Evolutionary conservation across 2,888 invertebrate species (phyloP).

Genomic region (Agrilus cyanescens): DNA sequence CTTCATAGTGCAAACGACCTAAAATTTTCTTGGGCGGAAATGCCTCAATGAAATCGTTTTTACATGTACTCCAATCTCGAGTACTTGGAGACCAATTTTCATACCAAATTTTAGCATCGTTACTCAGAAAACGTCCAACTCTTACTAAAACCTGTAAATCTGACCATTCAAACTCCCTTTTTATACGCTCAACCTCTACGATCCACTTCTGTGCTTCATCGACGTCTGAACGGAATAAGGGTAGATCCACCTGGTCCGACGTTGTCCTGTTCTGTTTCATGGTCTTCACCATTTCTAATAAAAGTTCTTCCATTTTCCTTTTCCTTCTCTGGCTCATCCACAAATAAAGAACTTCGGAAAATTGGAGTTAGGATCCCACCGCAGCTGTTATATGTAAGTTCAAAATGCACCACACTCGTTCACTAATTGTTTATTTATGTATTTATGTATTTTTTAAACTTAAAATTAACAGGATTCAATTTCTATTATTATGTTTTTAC

Average conservation of each 20-base stretch:
- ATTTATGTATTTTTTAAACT: too few species aligned
- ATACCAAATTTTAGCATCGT: conserved; percentile 4
- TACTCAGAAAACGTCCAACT: conserved; percentile 4
- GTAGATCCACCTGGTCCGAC: conserved; percentile 2
- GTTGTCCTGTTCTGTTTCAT: neutral
- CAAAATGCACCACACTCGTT: too few species aligned
- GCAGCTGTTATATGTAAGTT: too few species aligned
- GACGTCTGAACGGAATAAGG: neutral
- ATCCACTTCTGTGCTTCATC: conserved; percentile 1
- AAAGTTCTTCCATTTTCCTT: conserved; percentile 1
- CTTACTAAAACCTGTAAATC: conserved; percentile 3
- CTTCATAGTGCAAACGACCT: conserved; percentile 14
- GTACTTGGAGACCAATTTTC: conserved; percentile 12
- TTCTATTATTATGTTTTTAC: too few species aligned
- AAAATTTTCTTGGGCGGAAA: conserved; percentile 16
- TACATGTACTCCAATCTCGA: conserved; percentile 14
- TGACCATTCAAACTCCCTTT: conserved; percentile 4
- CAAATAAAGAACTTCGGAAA: too few species aligned
- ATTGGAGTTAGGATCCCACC: too few species aligned
- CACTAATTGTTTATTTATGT: too few species aligned
- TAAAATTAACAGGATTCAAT: too few species aligned
- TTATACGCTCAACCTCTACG: conserved; percentile 3
- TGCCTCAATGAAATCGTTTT: conserved; percentile 16
- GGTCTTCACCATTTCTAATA: conserved; percentile 1
- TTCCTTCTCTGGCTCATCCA: too few species aligned